phyloP scores from a whole-genome alignment of 2,888 invertebrate genomes.

The Hypselothyrea guttata region DNA sequence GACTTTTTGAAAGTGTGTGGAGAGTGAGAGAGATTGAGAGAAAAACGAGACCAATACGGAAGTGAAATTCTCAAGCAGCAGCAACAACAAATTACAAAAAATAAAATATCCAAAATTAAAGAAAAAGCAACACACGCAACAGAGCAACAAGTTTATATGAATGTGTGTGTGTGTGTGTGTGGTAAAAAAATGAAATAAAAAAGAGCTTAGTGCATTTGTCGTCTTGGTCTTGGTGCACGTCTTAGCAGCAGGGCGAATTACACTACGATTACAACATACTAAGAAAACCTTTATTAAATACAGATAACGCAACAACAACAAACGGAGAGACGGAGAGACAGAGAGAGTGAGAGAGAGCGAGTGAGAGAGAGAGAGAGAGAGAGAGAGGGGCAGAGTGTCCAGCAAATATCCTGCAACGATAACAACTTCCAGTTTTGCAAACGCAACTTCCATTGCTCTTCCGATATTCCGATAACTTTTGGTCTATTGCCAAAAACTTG shows the following conservation, averaged over 20 bases:
- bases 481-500: no score
- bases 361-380: slow-evolving; percentile 13
- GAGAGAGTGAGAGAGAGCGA: background rate
- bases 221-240: slow-evolving; percentile 59
- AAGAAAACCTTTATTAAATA: slow-evolving; percentile 57
- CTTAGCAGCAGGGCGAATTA: slow-evolving; percentile 71
- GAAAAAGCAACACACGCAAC: slow-evolving; percentile 26
- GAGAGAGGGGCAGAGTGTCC: slow-evolving; percentile 6
- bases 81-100: slow-evolving; percentile 38
- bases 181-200: slow-evolving; percentile 10
- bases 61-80: slow-evolving; percentile 72
- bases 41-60: slow-evolving; percentile 63
- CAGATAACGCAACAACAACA: slow-evolving; percentile 47
- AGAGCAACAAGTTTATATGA: slow-evolving; percentile 37
- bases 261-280: slow-evolving; percentile 66
- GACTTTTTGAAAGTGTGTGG: slow-evolving; percentile 67
- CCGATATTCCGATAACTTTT: no score
- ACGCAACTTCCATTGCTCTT: slow-evolving; percentile 53
- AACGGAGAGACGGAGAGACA: no score
- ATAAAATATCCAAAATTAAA: slow-evolving; percentile 29
- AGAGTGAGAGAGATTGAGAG: slow-evolving; percentile 17
- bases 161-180: slow-evolving; percentile 21
- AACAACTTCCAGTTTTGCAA: slow-evolving; percentile 23
- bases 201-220: slow-evolving; percentile 32
- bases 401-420: slow-evolving; percentile 19